Percentiles rank a stretch among this genome's conserved stretches.
Conservation (phyloP, 2,888 invertebrate genomes). For the Oscheius sp. region DNA sequence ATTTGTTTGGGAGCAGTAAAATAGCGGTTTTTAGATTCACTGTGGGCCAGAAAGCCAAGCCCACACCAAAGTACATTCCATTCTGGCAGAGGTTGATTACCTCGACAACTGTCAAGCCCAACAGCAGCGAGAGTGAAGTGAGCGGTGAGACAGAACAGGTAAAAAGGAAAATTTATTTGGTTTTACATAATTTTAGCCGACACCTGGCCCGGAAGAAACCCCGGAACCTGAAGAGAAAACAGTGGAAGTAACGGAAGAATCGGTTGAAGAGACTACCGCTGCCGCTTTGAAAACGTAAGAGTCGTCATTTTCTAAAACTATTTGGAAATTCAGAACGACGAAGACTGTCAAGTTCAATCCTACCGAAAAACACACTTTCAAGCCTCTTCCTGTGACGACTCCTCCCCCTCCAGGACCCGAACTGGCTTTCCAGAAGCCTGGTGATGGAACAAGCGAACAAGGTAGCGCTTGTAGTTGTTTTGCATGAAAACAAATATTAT, state of each 20-base stretch:
- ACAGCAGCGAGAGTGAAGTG: slow-evolving; percentile 42
- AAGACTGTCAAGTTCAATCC: slow-evolving; percentile 33
- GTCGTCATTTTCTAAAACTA: too few relatives aligned
- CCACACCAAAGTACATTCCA: slow-evolving; percentile 68
- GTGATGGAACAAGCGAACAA: slow-evolving; percentile 43
- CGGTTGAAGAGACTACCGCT: slow-evolving; percentile 41
- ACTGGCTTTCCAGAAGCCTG: slow-evolving; percentile 57
- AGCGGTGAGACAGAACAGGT: slow-evolving; percentile 45
- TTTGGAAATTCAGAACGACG: neutral
- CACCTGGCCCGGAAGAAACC: slow-evolving; percentile 34
- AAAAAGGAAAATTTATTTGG: neutral
- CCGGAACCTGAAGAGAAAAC: slow-evolving; percentile 38
- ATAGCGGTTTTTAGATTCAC: slow-evolving; percentile 55
- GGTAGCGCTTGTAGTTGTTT: slow-evolving; percentile 5
- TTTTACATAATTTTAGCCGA: neutral
- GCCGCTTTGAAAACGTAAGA: slow-evolving; percentile 7
- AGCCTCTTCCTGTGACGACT: slow-evolving; percentile 59
- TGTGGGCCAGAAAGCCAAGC: slow-evolving; percentile 60
- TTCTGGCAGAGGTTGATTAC: slow-evolving; percentile 70
- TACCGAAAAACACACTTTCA: slow-evolving; percentile 63
- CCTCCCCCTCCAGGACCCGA: slow-evolving; percentile 55
- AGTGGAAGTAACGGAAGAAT: slow-evolving; percentile 31
- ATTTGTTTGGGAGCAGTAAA: slow-evolving; percentile 9
- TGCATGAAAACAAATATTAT: neutral
- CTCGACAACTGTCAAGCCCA: slow-evolving; percentile 50